A percentile compares a stretch with the other conserved stretches of the same genome.
Conservation (phyloP, 2,113 vertebrate genomes). For the cattle (Bos taurus) region ARS-UCD2.0 NC_037329.1:95877501-95878000, state of each 20-base stretch:
- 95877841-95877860: background rate
- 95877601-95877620: background rate
- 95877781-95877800: background rate
- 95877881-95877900: background rate
- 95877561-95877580: background rate
- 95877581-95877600: background rate
- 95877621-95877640: background rate
- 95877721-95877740: background rate
- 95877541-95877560: background rate
- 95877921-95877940: background rate
- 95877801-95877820: background rate
- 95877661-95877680: background rate
- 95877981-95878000: background rate
- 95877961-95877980: background rate
- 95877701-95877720: background rate
- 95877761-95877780: background rate
- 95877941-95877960: background rate
- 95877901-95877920: background rate
- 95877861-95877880: constrained; percentile 11
- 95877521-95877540: too few species aligned
- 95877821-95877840: background rate
- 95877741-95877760: background rate
- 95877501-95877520: too few species aligned
- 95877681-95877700: constrained; percentile 23
- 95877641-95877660: background rate